These are phyloP conservation scores for Brachirus orientalis DNA, from an alignment of 2,113 vertebrate species.

Conservation along the genomic window DNA sequence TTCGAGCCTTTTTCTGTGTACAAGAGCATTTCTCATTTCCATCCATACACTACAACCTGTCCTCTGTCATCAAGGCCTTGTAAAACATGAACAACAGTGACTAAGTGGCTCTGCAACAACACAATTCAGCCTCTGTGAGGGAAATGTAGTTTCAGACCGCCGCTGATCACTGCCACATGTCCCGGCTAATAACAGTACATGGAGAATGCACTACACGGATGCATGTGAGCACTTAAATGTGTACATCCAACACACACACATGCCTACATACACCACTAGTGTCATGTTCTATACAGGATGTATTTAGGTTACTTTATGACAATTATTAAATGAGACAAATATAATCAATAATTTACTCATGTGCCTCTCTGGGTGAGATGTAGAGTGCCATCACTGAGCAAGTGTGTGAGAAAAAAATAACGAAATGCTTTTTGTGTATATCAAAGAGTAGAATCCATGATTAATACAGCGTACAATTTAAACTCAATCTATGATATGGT, in stretches of 20 bases:
- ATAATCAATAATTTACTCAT: constrained; percentile 22
- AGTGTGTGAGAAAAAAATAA: neutral
- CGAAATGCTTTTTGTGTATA: neutral
- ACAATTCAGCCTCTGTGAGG: constrained; percentile 7
- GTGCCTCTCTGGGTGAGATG: neutral
- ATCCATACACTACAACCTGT: constrained; percentile 14
- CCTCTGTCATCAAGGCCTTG: constrained; percentile 25
- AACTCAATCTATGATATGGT: neutral
- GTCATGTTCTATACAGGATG: neutral
- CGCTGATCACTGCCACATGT: neutral
- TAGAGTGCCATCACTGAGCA: neutral
- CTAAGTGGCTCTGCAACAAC: constrained; percentile 33
- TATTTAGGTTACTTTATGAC: constrained; percentile 36
- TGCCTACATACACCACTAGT: neutral
- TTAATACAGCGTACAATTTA: neutral
- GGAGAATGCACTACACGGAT: no score
- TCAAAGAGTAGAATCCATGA: neutral
- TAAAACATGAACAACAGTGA: constrained; percentile 26
- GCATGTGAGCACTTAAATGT: no score
- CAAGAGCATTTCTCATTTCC: constrained; percentile 21
- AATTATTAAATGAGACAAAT: constrained; percentile 23
- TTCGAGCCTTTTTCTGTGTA: constrained; percentile 4
- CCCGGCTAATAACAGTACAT: no score
- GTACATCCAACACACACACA: neutral
- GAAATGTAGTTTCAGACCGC: constrained; percentile 17